phyloP scores from a whole-genome alignment of 64 coral and sea anemone genomes.

The Trachythela sp. region DNA sequence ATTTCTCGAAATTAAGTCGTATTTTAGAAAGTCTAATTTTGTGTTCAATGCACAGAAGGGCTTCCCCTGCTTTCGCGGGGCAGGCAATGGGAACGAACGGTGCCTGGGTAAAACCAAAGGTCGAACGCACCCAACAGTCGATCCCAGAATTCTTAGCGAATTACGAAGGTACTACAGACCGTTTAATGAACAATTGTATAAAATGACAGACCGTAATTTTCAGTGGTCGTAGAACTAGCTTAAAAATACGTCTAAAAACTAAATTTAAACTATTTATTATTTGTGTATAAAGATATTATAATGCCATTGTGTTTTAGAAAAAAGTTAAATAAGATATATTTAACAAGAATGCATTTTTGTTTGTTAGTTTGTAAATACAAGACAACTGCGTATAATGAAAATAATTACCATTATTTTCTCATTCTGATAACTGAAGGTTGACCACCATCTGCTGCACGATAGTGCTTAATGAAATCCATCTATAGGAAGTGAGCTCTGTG shows the following conservation, averaged over 20 bases:
- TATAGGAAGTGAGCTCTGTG: no score
- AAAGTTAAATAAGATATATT: no score
- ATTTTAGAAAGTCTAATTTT: constrained; percentile 57
- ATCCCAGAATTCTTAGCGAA: constrained; percentile 19
- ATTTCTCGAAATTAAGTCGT: constrained; percentile 58
- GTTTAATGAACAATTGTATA: constrained; percentile 70
- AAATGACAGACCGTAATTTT: constrained; percentile 50
- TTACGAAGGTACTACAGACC: constrained; percentile 69
- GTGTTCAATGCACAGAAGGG: constrained; percentile 62
- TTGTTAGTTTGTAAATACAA: no score
- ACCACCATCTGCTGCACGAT: no score
- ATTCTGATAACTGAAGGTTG: no score
- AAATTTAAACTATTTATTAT: neutral
- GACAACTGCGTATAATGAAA: no score
- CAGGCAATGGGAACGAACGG: neutral
- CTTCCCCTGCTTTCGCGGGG: constrained; percentile 60
- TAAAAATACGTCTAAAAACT: neutral
- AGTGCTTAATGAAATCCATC: no score
- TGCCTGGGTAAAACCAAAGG: constrained; percentile 69
- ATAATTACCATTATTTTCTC: no score
- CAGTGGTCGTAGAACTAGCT: constrained; percentile 33
- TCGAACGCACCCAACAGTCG: constrained; percentile 45
- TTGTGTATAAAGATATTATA: neutral
- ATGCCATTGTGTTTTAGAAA: no score
- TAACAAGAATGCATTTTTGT: no score